phyloP scores from a whole-genome alignment of 2,888 invertebrate genomes.

The Ennomos fuscantarius region DNA sequence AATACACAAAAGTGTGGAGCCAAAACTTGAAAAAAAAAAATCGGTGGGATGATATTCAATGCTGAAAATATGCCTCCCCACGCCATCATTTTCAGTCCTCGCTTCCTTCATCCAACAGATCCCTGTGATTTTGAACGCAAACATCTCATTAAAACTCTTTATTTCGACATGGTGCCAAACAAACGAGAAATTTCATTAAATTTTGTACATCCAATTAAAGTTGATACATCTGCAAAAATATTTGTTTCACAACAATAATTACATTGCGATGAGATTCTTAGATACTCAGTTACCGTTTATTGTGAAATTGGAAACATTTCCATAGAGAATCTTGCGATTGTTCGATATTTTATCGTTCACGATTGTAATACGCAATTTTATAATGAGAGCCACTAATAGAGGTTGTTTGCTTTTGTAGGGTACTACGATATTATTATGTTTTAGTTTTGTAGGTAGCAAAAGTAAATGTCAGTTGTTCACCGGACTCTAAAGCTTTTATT shows the following conservation, averaged over 20 bases:
- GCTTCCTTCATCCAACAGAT: too few relatives aligned
- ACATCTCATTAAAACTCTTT: neutral
- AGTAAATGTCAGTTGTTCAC: too few relatives aligned
- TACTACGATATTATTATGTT: too few relatives aligned
- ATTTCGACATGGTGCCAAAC: slow-evolving; percentile 5
- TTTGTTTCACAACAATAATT: slow-evolving; percentile 35
- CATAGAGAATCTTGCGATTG: slow-evolving; percentile 32
- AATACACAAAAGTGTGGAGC: too few relatives aligned
- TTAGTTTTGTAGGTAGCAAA: too few relatives aligned
- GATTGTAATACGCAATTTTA: slow-evolving; percentile 29
- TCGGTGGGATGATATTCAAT: too few relatives aligned
- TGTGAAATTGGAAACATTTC: slow-evolving; percentile 35
- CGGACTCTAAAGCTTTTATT: too few relatives aligned
- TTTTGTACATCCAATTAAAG: slow-evolving; percentile 13
- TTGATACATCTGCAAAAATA: slow-evolving; percentile 19
- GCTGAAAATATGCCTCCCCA: too few relatives aligned
- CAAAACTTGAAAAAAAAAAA: too few relatives aligned
- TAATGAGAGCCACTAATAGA: slow-evolving; percentile 14
- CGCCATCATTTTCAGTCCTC: too few relatives aligned
- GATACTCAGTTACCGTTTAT: slow-evolving; percentile 26
- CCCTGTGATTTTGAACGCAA: too few relatives aligned
- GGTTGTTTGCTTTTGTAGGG: neutral
- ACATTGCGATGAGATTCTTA: slow-evolving; percentile 30
- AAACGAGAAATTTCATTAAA: neutral
- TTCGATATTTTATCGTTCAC: slow-evolving; percentile 31